Percentiles rank a stretch among this genome's conserved stretches.
These are phyloP conservation scores for Acholoe squamosa DNA, from an alignment of 2,888 invertebrate genomes.

Conservation along the genomic window DNA sequence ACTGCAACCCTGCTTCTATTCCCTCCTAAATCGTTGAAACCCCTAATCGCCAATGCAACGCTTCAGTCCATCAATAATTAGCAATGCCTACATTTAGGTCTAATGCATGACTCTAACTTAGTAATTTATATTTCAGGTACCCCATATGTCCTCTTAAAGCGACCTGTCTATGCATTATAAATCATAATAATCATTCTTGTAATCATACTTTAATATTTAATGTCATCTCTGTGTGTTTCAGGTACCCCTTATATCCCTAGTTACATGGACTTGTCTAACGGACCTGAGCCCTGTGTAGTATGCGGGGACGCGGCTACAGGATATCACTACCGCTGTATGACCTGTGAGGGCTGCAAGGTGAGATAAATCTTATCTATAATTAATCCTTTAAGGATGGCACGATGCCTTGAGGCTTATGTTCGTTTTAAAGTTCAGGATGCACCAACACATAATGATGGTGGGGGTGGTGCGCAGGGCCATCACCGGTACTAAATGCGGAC, in stretches of 20 bases:
- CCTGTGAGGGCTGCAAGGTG: slow-evolving; percentile 85
- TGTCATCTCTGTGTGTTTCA: slow-evolving; percentile 66
- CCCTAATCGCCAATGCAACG: too few species aligned
- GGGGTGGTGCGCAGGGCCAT: background rate
- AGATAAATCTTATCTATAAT: background rate
- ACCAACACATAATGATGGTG: background rate
- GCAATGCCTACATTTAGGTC: too few species aligned
- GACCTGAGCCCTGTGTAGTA: slow-evolving; percentile 84
- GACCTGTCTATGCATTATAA: background rate
- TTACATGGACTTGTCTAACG: slow-evolving; percentile 81
- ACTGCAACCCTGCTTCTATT: too few species aligned
- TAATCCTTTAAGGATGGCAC: too few species aligned
- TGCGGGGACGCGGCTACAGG: slow-evolving; percentile 84
- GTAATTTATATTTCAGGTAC: too few species aligned
- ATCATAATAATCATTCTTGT: background rate
- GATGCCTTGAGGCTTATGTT: too few species aligned
- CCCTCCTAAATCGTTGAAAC: too few species aligned
- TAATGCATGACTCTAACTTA: too few species aligned
- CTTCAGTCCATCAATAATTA: too few species aligned
- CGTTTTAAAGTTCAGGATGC: too few species aligned
- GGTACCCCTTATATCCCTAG: slow-evolving; percentile 82
- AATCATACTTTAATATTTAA: background rate
- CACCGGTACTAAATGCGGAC: background rate
- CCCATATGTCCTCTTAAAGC: background rate
- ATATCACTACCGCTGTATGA: slow-evolving; percentile 84